Evolutionary conservation across 2,113 vertebrate species (phyloP).

Genomic region (Cheirogaleus medius): DNA sequence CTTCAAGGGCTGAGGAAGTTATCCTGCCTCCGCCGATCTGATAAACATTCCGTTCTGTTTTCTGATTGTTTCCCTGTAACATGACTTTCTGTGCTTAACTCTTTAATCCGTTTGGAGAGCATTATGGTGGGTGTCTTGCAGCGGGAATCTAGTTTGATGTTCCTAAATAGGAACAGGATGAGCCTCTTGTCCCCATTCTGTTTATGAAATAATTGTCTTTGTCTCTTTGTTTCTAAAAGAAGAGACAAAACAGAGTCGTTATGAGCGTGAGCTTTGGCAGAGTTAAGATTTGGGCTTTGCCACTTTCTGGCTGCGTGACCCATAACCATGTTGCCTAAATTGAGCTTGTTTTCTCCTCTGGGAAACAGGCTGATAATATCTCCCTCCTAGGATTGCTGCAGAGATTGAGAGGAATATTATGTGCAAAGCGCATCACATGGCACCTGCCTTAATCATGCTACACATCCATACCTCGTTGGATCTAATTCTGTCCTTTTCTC

Average conservation of each 20-base stretch:
- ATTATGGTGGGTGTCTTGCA: neutral
- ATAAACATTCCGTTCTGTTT: conserved; percentile 63
- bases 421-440: accelerated
- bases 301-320: neutral
- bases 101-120: conserved; percentile 13
- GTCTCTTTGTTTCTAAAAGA: conserved; percentile 43
- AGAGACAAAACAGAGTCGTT: neutral
- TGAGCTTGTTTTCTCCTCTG: neutral
- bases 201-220: conserved; percentile 31
- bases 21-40: conserved; percentile 31
- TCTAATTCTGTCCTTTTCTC: neutral
- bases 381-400: neutral
- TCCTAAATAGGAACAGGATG: neutral
- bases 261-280: neutral
- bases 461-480: neutral
- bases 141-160: neutral
- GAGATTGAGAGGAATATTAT: neutral
- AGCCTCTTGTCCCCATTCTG: neutral
- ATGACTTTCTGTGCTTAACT: conserved; percentile 47
- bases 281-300: neutral
- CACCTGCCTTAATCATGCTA: neutral
- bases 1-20: conserved; percentile 62
- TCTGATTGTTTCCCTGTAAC: conserved; percentile 28
- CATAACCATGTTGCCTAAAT: neutral
- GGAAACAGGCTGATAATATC: neutral